Evolutionary conservation across 2,797 vertebrate genomes (phyloP).

Genomic region (Spheniscus humboldti): DNA sequence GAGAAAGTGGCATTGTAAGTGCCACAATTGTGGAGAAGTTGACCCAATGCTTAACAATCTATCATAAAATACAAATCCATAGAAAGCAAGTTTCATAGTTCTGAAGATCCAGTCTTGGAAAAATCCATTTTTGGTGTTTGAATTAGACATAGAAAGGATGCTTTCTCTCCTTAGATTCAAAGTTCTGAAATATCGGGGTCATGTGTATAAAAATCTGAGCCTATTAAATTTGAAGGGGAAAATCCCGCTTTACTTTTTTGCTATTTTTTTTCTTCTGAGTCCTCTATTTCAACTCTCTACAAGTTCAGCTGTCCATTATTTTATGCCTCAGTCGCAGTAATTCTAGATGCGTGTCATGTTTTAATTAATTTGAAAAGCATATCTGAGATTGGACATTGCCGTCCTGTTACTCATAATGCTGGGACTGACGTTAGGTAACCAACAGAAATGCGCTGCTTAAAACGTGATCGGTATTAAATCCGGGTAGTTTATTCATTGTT

Average conservation of each 20-base stretch:
- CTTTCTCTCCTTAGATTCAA: neutral
- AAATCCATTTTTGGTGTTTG: neutral
- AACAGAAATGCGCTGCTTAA: conserved; percentile 1
- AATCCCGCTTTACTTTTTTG: neutral
- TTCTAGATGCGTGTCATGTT: neutral
- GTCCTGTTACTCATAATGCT: neutral
- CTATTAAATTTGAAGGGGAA: neutral
- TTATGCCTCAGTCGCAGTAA: neutral
- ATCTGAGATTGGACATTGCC: neutral
- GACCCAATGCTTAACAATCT: neutral
- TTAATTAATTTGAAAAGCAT: neutral
- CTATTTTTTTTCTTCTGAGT: neutral
- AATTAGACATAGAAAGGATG: neutral
- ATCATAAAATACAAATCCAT: neutral
- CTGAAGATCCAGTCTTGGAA: neutral
- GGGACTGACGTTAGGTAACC: conserved; percentile 9
- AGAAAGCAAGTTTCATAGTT: neutral
- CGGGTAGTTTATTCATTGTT: neutral
- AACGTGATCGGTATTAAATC: neutral
- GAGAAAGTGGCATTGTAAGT: neutral
- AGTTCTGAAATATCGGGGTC: neutral
- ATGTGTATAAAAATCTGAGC: neutral
- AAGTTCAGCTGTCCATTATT: neutral
- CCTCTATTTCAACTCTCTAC: neutral
- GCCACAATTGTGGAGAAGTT: neutral